phyloP scores from a whole-genome alignment of 2,888 invertebrate species.

The Xanthia icteritia region DNA sequence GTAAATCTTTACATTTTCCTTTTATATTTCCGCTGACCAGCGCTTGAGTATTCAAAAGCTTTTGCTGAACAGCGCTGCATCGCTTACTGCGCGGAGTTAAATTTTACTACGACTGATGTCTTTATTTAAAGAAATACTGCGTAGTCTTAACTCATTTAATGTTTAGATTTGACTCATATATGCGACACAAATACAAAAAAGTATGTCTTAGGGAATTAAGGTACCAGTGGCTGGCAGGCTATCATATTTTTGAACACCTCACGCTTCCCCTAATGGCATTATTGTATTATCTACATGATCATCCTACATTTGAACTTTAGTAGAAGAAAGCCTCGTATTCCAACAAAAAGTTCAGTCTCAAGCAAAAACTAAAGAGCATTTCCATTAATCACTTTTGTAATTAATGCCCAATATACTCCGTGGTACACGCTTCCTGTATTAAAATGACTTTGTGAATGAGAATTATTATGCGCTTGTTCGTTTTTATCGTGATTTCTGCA shows the following conservation, averaged over 20 bases:
- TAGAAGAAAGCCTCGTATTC: constrained; percentile 12
- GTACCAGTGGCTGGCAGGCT: neutral
- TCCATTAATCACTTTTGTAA: constrained; percentile 53
- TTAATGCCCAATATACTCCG: constrained; percentile 47
- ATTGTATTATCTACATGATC: constrained; percentile 4
- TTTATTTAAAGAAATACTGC: constrained; percentile 3
- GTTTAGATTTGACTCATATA: neutral
- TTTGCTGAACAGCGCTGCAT: neutral
- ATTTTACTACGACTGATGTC: neutral
- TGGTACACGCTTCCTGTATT: constrained; percentile 51
- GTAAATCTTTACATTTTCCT: constrained; percentile 20
- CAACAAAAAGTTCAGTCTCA: constrained; percentile 29
- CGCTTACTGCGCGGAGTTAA: neutral
- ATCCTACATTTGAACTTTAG: neutral
- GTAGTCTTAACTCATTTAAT: neutral
- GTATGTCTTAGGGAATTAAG: neutral
- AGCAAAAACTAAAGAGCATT: constrained; percentile 35
- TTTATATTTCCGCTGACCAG: constrained; percentile 10
- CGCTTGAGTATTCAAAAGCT: neutral
- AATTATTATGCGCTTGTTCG: constrained; percentile 51
- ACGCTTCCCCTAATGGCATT: neutral
- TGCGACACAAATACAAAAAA: neutral
- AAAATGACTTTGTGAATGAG: constrained; percentile 42
- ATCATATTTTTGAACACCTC: neutral
- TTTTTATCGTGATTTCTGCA: constrained; percentile 66